phyloP scores from a whole-genome alignment of 2,113 vertebrate species.

The Mustela nigripes region DNA sequence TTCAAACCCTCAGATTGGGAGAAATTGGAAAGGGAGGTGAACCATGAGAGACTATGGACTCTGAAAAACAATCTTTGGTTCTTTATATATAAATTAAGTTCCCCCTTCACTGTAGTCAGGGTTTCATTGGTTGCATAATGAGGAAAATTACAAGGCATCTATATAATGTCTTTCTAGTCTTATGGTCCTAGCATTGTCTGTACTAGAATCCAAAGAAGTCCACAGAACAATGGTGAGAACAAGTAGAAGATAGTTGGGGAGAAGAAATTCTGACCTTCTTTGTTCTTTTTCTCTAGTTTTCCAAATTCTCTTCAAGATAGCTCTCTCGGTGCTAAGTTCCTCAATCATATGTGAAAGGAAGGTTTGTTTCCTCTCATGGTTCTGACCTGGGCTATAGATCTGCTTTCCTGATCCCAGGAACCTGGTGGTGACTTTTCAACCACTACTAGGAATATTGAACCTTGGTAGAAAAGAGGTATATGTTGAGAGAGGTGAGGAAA shows the following conservation, averaged over 20 bases:
- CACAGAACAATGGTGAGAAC: background rate
- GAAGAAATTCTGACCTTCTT: background rate
- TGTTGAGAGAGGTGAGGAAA: background rate
- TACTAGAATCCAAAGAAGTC: background rate
- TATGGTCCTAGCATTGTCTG: background rate
- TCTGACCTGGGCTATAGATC: background rate
- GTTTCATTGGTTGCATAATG: background rate
- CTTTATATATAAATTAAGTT: background rate
- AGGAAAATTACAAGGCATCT: background rate
- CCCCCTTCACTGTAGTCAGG: background rate
- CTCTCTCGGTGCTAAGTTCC: background rate
- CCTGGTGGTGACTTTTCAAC: background rate
- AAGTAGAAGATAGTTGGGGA: background rate
- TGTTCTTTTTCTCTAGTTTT: background rate
- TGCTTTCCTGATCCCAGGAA: background rate
- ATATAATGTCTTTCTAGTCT: background rate
- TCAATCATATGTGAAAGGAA: background rate
- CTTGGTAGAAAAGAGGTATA: background rate
- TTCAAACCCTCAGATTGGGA: too few relatives aligned
- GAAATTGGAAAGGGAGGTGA: too few relatives aligned
- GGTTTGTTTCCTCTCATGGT: too few relatives aligned
- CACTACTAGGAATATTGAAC: background rate
- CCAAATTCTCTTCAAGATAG: background rate
- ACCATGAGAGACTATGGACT: too few relatives aligned
- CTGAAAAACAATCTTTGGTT: too few relatives aligned